Evolutionary conservation across 2,888 invertebrate species (phyloP).

Genomic region (Oligia strigilis): DNA sequence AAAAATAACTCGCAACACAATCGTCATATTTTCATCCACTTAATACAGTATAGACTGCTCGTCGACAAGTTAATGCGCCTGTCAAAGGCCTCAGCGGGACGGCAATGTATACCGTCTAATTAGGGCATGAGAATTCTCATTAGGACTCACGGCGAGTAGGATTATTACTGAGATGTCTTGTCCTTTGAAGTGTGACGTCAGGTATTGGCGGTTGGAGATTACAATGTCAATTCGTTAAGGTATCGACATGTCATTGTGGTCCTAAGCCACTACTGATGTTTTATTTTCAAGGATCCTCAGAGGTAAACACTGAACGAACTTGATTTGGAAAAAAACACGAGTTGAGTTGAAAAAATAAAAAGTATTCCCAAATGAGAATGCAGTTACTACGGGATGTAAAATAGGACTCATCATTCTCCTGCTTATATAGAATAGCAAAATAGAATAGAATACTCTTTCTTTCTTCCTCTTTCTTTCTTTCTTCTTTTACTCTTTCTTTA

Average conservation of each 20-base stretch:
- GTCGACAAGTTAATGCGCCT: slow-evolving; percentile 75
- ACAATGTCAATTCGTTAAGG: neutral
- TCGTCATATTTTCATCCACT: slow-evolving; percentile 22
- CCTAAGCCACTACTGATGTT: neutral
- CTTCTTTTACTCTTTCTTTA: too few species aligned
- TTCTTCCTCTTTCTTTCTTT: too few species aligned
- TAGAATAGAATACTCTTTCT: too few species aligned
- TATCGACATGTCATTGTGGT: neutral
- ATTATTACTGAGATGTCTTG: slow-evolving; percentile 32
- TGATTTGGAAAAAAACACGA: too few species aligned
- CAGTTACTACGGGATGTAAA: neutral
- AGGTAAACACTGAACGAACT: neutral
- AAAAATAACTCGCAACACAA: neutral
- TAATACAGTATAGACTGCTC: slow-evolving; percentile 51
- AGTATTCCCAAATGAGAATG: too few species aligned
- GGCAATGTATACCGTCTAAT: slow-evolving; percentile 70
- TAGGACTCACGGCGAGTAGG: slow-evolving; percentile 47
- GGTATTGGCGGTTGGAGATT: slow-evolving; percentile 11
- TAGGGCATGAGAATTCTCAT: slow-evolving; percentile 71
- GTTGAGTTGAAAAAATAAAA: too few species aligned
- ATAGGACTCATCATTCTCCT: neutral
- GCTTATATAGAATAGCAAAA: too few species aligned
- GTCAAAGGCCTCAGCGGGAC: slow-evolving; percentile 64
- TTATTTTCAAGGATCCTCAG: too few species aligned
- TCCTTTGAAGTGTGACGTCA: slow-evolving; percentile 23